Base-by-base conservation (phyloP, 1,140 invertebrate genomes). In the Triops cancriformis region DNA sequence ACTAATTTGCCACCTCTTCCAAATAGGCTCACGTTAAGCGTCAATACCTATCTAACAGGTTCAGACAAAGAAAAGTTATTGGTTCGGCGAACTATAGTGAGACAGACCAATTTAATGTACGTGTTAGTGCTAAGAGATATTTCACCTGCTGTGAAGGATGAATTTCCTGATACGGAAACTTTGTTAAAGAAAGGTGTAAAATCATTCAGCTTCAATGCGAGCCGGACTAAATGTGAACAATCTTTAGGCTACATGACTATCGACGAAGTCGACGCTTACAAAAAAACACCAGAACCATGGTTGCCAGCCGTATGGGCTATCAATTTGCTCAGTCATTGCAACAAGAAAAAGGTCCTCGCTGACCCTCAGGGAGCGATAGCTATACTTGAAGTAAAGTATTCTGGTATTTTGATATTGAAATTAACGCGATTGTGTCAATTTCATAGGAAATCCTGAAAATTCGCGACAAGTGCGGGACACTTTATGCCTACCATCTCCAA, bases 401-500 rank as follows among this genome's bases (percentile, higher is more conserved):
- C n/a, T n/a, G n/a, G n/a, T n/a, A n/a, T n/a, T n/a, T n/a, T n/a
- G n/a, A n/a, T n/a, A n/a, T n/a, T n/a, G n/a, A n/a, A n/a, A n/a
- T n/a, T n/a, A n/a, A n/a, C n/a, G n/a, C n/a, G n/a, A n/a, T n/a
- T n/a, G n/a, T n/a, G n/a, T n/a, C n/a, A n/a, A n/a, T n/a, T n/a
- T n/a, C n/a, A n/a, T n/a, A n/a, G n/a, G 89, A 91, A 83, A 89
- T 92, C 77, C 90, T 88, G 81, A 87, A 88, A 76, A 91, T 90
- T 81, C 86, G 90, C 76, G 86, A 87, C 1, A n/a, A 91, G 83
- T 91, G 90, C 81, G 90, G 89, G 23, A 82, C 89, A 75, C 85
- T 93, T 76, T 92, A 91, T 87, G 91, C 90, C 80, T 99, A 97
- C 84, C 97, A 99, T 86, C 98, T 95, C 82, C 95, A 98, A 81